phyloP scores from a whole-genome alignment of 2,888 invertebrate species.

The Galerucella calmariensis region DNA sequence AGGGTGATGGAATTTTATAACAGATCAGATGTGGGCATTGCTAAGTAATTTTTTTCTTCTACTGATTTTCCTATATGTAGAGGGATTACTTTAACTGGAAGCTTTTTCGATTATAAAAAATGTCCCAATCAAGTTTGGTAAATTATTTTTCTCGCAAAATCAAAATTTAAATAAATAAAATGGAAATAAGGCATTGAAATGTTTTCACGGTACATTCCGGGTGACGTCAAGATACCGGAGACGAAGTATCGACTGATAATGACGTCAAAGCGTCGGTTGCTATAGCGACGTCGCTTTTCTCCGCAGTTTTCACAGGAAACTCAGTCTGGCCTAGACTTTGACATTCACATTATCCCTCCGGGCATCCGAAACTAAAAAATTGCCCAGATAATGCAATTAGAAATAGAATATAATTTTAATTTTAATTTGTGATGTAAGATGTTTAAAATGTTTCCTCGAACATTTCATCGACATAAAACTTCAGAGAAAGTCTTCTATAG shows the following conservation, averaged over 20 bases:
- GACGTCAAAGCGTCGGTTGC: slow-evolving; percentile 42
- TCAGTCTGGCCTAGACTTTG: slow-evolving; percentile 36
- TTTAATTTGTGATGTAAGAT: background rate
- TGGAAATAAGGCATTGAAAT: background rate
- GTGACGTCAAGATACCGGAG: slow-evolving; percentile 34
- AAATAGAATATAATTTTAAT: no score
- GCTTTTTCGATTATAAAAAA: no score
- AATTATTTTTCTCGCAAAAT: no score
- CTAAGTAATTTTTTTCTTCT: no score
- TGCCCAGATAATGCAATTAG: background rate
- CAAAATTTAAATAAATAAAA: no score
- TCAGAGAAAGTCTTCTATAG: no score
- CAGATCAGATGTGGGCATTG: no score
- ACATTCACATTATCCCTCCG: slow-evolving; percentile 26
- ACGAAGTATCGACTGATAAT: slow-evolving; percentile 30
- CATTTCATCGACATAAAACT: no score
- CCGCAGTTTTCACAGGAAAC: slow-evolving; percentile 27
- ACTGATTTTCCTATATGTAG: no score
- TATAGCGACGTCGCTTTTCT: slow-evolving; percentile 27
- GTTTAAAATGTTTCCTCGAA: background rate
- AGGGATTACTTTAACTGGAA: no score
- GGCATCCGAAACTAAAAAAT: background rate
- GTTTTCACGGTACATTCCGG: slow-evolving; percentile 21
- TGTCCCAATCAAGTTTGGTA: no score
- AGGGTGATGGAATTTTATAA: no score